Base-by-base conservation (phyloP, 2,113 vertebrate species). In the Albula goreensis region DNA sequence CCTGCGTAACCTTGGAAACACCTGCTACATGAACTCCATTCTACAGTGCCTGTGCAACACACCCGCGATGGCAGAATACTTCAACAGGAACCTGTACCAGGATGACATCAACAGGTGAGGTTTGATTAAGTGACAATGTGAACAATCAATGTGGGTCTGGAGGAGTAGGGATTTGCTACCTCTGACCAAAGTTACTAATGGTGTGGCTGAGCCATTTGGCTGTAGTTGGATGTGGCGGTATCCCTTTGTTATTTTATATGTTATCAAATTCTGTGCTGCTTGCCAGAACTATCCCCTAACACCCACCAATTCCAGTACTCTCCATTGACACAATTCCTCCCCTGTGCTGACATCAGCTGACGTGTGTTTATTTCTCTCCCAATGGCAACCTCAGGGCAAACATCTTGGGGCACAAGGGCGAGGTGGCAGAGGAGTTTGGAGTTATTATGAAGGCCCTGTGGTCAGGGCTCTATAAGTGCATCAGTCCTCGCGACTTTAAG, bases 391-490 rank as follows among this genome's bases (percentile, higher is more conserved):
- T 51, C 92, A 99, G 98, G 89, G 96, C 94, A 50, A 99, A 99
- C 92, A 94, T 99, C 85, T 94, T 99, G 88, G 98, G 98, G 0
- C 96, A 99, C 92, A 99, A 99, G 95, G 98, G 98, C 53, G 98
- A 99, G 92, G 97, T 99, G 88, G 98, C 97, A 0, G 98, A 99
- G 92, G 98, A 99, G 91, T 99, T 99, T 94, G 97, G 97, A 17
- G 97, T 98, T 83, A 97, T 99, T 86, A 99, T 99, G 97, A 99
- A 99, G 91, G 97, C 98, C 1, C 90, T 99, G 85, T 99, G 98
- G 98, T 95, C 95, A 0, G 98, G 98, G 81, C 96, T 97, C 85
- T 99, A 99, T 88, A 97, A 97, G 91, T 98, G 92, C 86, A 97
- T 99, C 91, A 99, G 97, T 88, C 97, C 98, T 0, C 96, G 96